These are phyloP conservation scores for Epizoanthus stellaris DNA, from an alignment of 92 coral and sea anemone genomes.

Conservation along the genomic window DNA sequence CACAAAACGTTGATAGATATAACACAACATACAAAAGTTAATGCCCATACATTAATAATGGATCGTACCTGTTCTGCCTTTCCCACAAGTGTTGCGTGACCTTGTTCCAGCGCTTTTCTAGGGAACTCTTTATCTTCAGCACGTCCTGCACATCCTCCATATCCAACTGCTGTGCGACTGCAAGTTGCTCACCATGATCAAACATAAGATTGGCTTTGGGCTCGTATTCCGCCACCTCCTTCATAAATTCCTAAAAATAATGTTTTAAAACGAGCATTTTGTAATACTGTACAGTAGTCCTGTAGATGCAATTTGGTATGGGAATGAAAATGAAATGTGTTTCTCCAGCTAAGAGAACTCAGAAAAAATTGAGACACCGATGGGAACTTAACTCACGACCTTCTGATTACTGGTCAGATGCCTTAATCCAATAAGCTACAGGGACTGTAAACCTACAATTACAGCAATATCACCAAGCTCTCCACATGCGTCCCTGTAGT, in stretches of 20 bases:
- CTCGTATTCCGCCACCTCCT: constrained; percentile 21
- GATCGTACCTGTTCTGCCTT: constrained; percentile 18
- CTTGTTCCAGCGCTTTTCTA: constrained; percentile 25
- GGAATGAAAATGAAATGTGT: not conserved
- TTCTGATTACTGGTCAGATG: no score
- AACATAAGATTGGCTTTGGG: constrained; percentile 8
- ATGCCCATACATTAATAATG: no score
- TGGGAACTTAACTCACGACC: no score
- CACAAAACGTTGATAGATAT: no score
- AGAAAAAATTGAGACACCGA: no score
- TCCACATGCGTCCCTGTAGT: no score
- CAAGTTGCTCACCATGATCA: constrained; percentile 22
- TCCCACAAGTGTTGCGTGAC: constrained; percentile 31
- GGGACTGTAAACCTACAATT: no score
- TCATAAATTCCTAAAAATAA: constrained; percentile 17
- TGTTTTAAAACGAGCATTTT: not conserved
- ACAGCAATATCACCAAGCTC: no score
- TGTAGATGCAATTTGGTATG: not conserved
- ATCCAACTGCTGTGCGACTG: not conserved
- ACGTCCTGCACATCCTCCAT: constrained; percentile 13
- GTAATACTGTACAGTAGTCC: not conserved
- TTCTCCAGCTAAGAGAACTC: no score
- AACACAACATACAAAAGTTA: no score
- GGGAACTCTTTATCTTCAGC: constrained; percentile 2
- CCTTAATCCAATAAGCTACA: no score